These are phyloP conservation scores for Tiliqua scincoides DNA, from an alignment of 2,113 vertebrate genomes.

Conservation along the genomic window DNA sequence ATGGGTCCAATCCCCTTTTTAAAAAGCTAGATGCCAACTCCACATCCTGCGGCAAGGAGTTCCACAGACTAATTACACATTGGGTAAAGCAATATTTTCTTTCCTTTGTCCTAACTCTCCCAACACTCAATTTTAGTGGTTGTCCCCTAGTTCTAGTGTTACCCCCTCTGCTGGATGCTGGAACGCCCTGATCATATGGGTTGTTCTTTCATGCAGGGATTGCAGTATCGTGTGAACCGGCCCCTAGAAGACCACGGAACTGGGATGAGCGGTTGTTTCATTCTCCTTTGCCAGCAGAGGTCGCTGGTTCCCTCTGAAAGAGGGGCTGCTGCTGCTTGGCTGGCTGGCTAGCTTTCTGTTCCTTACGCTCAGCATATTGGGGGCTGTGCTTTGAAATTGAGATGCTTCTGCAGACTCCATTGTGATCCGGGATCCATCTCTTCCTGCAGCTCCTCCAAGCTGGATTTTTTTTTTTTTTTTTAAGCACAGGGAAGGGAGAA, in stretches of 20 bases:
- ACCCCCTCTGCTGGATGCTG: too few species aligned
- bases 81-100: too few species aligned
- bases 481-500: neutral
- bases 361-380: neutral
- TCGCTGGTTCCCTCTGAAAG: neutral
- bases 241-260: neutral
- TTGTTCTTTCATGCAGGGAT: neutral
- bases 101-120: too few species aligned
- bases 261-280: neutral
- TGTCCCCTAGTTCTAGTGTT: too few species aligned
- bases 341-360: neutral
- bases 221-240: neutral
- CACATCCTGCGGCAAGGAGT: too few species aligned
- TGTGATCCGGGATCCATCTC: neutral
- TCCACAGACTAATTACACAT: too few species aligned
- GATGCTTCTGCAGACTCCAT: constrained; percentile 17
- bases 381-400: constrained; percentile 4
- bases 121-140: too few species aligned
- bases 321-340: neutral
- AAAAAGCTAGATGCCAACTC: too few species aligned
- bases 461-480: neutral
- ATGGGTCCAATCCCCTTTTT: too few species aligned
- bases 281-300: constrained; percentile 11
- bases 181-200: too few species aligned
- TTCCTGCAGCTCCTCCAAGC: neutral